These are phyloP conservation scores for Gymnoscopelus microlampas DNA, from an alignment of 2,797 vertebrate genomes.

Conservation along the genomic window DNA sequence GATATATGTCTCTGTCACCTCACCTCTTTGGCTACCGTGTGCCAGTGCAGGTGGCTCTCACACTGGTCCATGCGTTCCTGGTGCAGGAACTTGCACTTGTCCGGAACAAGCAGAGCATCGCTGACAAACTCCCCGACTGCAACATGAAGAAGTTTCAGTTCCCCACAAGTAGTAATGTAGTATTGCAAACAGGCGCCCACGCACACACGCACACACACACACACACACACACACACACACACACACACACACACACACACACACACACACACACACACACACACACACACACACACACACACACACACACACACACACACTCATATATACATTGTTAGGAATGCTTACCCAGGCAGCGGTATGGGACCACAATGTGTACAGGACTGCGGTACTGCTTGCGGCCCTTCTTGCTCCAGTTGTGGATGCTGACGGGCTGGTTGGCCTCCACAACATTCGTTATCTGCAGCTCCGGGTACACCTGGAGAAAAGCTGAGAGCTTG, in stretches of 20 bases:
- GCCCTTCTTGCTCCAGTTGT: constrained; percentile 93
- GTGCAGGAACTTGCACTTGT: constrained; percentile 98
- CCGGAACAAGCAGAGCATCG: constrained; percentile 95
- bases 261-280: constrained; percentile 1
- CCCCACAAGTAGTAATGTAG: not conserved
- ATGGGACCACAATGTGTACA: constrained; percentile 93
- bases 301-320: constrained; percentile 1
- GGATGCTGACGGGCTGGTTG: constrained; percentile 90
- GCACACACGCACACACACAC: constrained; percentile 10
- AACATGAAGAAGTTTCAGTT: constrained; percentile 21
- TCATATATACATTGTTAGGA: constrained; percentile 10
- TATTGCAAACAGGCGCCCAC: no score
- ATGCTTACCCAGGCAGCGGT: constrained; percentile 92
- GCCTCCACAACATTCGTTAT: constrained; percentile 97
- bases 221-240: not conserved
- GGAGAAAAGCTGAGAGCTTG: constrained; percentile 23
- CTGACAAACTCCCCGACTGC: constrained; percentile 98
- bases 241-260: constrained; percentile 10
- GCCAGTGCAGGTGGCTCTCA: constrained; percentile 98
- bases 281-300: constrained; percentile 14
- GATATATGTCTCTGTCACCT: not conserved
- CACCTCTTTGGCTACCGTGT: constrained; percentile 98
- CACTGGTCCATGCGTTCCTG: constrained; percentile 97
- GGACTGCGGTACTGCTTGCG: constrained; percentile 91
- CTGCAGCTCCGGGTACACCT: constrained; percentile 96